These are phyloP conservation scores for Aptenodytes forsteri DNA, from an alignment of 2,113 vertebrate genomes.

Conservation along the genomic window DNA sequence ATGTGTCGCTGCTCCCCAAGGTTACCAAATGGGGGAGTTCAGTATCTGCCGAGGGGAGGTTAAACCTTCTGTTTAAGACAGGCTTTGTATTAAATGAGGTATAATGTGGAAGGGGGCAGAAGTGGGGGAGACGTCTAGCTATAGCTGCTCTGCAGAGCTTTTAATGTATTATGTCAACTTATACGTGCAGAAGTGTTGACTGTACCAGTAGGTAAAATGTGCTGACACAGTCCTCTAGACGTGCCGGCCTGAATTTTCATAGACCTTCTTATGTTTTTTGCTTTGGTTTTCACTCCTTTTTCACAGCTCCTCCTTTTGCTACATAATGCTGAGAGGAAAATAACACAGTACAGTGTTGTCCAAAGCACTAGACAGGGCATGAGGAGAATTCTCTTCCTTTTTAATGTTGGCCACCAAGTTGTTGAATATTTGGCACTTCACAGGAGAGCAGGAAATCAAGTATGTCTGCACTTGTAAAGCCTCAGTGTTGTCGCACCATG, in stretches of 20 bases:
- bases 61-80: not conserved
- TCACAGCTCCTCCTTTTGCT: not conserved
- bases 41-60: not conserved
- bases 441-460: not conserved
- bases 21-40: not conserved
- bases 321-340: not conserved
- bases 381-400: not conserved
- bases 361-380: not conserved
- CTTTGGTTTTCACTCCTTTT: not conserved
- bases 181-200: not conserved
- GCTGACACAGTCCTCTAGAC: not conserved
- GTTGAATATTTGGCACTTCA: not conserved
- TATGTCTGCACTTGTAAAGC: not conserved
- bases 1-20: not conserved
- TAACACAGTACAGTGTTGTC: not conserved
- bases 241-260: not conserved
- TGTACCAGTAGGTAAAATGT: not conserved
- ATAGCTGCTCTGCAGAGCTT: not conserved
- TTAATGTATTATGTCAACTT: not conserved
- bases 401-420: not conserved
- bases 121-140: not conserved
- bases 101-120: not conserved
- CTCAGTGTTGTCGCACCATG: not conserved
- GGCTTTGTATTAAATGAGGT: not conserved
- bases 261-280: not conserved